These are phyloP conservation scores for Sakesphorus luctuosus DNA, from an alignment of 2,113 vertebrate species.

Conservation along the genomic window DNA sequence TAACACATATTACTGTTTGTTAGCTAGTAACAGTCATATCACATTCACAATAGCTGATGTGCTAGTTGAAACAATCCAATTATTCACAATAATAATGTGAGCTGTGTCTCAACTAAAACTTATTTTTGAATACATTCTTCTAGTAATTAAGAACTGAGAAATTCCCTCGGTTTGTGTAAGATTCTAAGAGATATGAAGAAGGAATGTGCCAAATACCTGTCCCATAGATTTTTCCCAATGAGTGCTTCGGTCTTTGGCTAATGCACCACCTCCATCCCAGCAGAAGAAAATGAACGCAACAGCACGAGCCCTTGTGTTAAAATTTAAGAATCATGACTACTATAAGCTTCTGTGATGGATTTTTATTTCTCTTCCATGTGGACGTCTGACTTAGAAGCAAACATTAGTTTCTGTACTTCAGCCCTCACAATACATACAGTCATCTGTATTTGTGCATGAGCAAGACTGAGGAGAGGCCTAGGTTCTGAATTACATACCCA, in stretches of 20 bases:
- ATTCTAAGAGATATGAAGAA: neutral
- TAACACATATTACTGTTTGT: neutral
- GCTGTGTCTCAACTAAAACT: neutral
- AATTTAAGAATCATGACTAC: neutral
- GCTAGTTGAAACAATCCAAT: neutral
- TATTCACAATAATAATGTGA: neutral
- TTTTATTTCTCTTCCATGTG: neutral
- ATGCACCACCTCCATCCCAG: neutral
- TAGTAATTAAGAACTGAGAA: neutral
- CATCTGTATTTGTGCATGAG: neutral
- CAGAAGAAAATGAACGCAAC: neutral
- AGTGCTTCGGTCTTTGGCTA: neutral
- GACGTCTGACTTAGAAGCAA: neutral
- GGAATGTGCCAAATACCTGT: neutral
- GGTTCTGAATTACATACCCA: neutral
- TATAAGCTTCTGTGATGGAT: neutral
- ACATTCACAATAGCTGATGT: neutral
- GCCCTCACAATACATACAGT: accelerated
- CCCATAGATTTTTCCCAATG: neutral
- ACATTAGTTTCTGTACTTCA: neutral
- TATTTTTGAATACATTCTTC: neutral
- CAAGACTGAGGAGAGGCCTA: neutral
- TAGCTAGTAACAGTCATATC: neutral
- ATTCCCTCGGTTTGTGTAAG: neutral
- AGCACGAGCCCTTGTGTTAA: neutral